Conservation (phyloP, 2,888 invertebrate species). For the Ormia ochracea region DNA sequence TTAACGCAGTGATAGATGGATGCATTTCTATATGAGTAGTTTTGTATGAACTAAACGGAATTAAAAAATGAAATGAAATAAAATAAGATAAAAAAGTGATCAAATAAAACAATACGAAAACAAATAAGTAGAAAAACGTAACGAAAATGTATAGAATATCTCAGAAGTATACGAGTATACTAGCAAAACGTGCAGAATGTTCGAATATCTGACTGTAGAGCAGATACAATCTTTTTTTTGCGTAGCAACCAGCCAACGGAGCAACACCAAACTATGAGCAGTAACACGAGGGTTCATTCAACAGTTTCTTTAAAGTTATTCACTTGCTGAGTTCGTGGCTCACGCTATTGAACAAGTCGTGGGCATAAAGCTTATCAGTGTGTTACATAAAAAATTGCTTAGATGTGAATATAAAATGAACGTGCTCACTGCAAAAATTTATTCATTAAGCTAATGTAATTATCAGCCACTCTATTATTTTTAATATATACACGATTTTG, state of each 20-base stretch:
- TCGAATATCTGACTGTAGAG: slow-evolving; percentile 34
- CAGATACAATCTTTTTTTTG: slow-evolving; percentile 58
- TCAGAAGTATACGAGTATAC: slow-evolving; percentile 29
- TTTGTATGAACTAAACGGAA: slow-evolving; percentile 15
- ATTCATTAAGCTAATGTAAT: no score
- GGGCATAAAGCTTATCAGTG: no score
- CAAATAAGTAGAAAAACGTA: neutral
- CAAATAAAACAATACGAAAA: neutral
- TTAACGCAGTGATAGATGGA: slow-evolving; percentile 24
- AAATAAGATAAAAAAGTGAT: neutral
- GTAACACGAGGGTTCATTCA: neutral
- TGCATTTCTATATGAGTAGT: slow-evolving; percentile 37
- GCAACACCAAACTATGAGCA: slow-evolving; percentile 4
- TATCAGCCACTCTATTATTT: no score
- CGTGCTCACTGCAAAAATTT: no score
- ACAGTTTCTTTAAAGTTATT: neutral
- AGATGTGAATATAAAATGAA: no score
- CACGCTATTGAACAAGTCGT: no score
- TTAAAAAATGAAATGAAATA: no score
- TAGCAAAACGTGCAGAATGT: slow-evolving; percentile 46
- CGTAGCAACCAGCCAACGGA: slow-evolving; percentile 29
- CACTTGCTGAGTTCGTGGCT: no score
- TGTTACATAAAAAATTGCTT: no score
- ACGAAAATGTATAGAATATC: slow-evolving; percentile 22
- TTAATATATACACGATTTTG: no score